Evolutionary conservation across 2,113 vertebrate genomes (phyloP).

Genomic region (Plectropomus leopardus): DNA sequence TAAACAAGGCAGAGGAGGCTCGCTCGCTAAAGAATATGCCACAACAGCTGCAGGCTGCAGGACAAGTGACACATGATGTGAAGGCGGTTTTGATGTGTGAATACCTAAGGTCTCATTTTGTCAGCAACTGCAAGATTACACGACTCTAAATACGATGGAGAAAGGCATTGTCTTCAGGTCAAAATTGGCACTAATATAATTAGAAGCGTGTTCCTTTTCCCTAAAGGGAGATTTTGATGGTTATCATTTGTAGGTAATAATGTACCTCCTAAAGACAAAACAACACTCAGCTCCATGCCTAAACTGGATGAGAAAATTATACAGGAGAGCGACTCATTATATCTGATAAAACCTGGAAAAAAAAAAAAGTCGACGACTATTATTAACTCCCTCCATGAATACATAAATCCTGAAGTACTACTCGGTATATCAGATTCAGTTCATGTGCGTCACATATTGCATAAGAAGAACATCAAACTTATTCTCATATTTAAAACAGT

Average conservation of each 20-base stretch:
- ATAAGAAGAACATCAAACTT: constrained; percentile 7
- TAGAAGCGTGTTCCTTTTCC: constrained; percentile 73
- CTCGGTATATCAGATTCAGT: not conserved
- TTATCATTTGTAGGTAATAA: constrained; percentile 82
- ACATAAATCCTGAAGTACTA: constrained; percentile 40
- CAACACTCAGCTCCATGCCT: constrained; percentile 69
- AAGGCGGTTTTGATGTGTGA: constrained; percentile 62
- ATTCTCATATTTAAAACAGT: constrained; percentile 9
- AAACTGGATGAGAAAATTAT: constrained; percentile 76
- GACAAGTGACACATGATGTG: constrained; percentile 62
- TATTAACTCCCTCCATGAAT: constrained; percentile 57
- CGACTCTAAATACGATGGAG: constrained; percentile 51
- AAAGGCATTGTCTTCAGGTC: constrained; percentile 73
- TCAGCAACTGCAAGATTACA: constrained; percentile 51
- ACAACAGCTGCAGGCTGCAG: constrained; percentile 63
- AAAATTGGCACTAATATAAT: constrained; percentile 76
- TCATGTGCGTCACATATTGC: constrained; percentile 36
- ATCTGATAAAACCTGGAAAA: constrained; percentile 42
- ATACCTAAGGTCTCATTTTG: constrained; percentile 65
- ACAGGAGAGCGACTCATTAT: constrained; percentile 69
- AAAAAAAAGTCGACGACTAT: constrained; percentile 45
- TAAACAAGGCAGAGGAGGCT: constrained; percentile 60
- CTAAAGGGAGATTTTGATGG: constrained; percentile 69
- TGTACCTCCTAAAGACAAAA: constrained; percentile 80
- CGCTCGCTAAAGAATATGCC: constrained; percentile 32